A percentile compares a stretch with the other conserved stretches of the same genome.
These are phyloP conservation scores for Tenodera sinensis DNA, from an alignment of 2,888 invertebrate genomes.

Conservation along the genomic window DNA sequence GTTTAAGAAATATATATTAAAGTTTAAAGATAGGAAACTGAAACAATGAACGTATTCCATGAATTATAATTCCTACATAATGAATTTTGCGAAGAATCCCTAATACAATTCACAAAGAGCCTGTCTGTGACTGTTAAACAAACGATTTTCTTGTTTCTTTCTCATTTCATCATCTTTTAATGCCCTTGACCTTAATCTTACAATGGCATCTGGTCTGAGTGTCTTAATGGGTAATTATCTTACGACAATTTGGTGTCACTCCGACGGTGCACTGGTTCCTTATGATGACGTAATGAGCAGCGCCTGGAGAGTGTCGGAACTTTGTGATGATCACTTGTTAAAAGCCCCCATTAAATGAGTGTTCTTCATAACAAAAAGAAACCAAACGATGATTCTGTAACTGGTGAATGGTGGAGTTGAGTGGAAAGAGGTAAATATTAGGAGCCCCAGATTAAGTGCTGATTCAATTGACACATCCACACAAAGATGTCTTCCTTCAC, in stretches of 20 bases:
- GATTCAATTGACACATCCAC: no score
- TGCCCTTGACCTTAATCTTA: constrained; percentile 2
- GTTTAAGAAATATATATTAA: no score
- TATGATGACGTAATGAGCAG: neutral
- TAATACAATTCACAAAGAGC: no score
- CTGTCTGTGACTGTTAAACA: no score
- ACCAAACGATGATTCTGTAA: neutral
- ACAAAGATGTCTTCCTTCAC: no score
- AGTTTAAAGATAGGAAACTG: no score
- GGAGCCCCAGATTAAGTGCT: no score
- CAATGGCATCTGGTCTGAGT: neutral
- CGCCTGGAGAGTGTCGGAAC: neutral
- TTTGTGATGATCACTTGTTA: neutral
- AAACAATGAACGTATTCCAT: no score
- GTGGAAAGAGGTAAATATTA: no score
- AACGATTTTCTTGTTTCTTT: neutral
- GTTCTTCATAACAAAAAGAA: neutral
- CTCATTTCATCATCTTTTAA: neutral
- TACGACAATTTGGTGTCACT: neutral
- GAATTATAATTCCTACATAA: no score
- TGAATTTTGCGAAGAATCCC: no score
- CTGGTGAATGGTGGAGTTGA: no score
- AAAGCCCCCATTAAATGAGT: neutral
- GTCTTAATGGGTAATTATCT: constrained; percentile 16
- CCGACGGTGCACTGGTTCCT: neutral